Evolutionary conservation across 1,140 invertebrate genomes (phyloP).

Genomic region (Steinernema khuongi): DNA sequence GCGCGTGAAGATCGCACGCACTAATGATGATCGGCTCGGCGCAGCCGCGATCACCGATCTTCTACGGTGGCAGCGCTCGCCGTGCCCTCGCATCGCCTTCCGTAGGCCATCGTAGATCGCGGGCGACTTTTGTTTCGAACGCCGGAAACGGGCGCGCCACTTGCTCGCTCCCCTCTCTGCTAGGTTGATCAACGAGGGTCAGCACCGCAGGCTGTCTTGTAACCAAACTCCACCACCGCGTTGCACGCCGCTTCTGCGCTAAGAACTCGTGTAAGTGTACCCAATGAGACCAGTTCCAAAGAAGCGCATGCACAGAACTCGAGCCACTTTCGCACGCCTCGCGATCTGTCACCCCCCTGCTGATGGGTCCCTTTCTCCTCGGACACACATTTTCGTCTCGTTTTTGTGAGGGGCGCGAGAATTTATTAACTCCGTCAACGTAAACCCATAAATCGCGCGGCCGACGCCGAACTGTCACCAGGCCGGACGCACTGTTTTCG

Average conservation of each 20-base stretch:
- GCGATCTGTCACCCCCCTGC: neutral
- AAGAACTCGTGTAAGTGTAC: neutral
- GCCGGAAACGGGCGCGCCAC: neutral
- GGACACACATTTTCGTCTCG: neutral
- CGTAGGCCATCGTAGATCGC: neutral
- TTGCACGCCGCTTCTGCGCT: neutral
- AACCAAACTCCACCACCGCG: neutral
- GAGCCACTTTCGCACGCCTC: neutral
- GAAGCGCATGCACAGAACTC: neutral
- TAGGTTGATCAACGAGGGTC: too few species aligned
- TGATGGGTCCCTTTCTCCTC: neutral
- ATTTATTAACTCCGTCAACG: neutral
- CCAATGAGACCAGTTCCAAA: neutral
- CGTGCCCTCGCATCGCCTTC: neutral
- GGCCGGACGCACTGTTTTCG: neutral
- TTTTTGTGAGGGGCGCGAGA: neutral
- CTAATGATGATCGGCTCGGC: neutral
- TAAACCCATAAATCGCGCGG: neutral
- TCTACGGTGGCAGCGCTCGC: neutral
- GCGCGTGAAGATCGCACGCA: conserved; percentile 10
- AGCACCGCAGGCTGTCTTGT: too few species aligned
- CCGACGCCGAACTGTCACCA: neutral
- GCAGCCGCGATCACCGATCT: neutral
- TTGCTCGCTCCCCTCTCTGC: neutral
- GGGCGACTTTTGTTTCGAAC: neutral